phyloP scores from a whole-genome alignment of 2,888 invertebrate species.

The Endomychus coccineus region DNA sequence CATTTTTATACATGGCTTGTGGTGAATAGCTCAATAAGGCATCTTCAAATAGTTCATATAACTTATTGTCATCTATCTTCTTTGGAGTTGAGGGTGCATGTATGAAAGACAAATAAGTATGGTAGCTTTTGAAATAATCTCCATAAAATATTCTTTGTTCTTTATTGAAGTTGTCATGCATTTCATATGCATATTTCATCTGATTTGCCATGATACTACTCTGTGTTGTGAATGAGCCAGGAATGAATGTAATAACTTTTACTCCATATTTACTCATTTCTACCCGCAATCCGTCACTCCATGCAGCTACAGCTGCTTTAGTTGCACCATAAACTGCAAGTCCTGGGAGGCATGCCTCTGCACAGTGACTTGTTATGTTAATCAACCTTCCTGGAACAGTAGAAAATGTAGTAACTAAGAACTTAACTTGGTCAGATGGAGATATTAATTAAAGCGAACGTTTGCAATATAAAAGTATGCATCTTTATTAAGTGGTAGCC shows the following conservation, averaged over 20 bases:
- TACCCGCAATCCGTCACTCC: slow-evolving; percentile 63
- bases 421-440: neutral
- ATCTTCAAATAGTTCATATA: slow-evolving; percentile 56
- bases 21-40: slow-evolving; percentile 57
- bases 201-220: slow-evolving; percentile 66
- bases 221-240: slow-evolving; percentile 64
- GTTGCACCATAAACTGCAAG: slow-evolving; percentile 72
- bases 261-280: slow-evolving; percentile 68
- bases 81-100: slow-evolving; percentile 44
- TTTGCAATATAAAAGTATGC: too few species aligned
- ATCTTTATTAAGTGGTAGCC: slow-evolving; percentile 8
- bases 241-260: slow-evolving; percentile 64
- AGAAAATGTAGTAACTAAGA: too few species aligned
- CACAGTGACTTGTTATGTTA: slow-evolving; percentile 79
- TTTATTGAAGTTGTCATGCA: slow-evolving; percentile 55
- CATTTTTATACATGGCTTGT: slow-evolving; percentile 56
- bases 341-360: slow-evolving; percentile 61
- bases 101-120: slow-evolving; percentile 48
- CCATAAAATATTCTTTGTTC: slow-evolving; percentile 60
- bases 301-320: slow-evolving; percentile 69
- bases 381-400: slow-evolving; percentile 57
- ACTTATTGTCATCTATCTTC: slow-evolving; percentile 46
- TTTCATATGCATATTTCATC: slow-evolving; percentile 51
- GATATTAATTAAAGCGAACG: slow-evolving; percentile 3
- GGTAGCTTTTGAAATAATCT: slow-evolving; percentile 57